Conservation (phyloP, 2,113 vertebrate genomes). For the Pan paniscus region DNA sequence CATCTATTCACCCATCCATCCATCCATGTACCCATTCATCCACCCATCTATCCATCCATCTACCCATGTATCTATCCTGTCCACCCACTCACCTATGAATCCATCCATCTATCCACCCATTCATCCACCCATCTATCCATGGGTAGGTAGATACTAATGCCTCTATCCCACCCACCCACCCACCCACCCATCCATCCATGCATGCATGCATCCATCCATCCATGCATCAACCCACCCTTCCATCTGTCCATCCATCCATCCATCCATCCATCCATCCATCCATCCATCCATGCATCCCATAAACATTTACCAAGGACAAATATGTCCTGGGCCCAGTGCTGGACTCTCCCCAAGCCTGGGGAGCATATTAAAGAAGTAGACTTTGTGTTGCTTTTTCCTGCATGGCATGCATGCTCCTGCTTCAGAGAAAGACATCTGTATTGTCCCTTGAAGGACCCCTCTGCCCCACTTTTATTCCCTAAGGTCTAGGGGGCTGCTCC, state of each 20-base stretch:
- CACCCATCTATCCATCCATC: no score
- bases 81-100: no score
- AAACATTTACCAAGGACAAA: background rate
- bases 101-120: fast-evolving
- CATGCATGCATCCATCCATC: no score
- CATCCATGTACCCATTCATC: no score
- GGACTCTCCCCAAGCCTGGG: no score
- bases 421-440: fast-evolving
- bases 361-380: background rate
- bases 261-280: no score
- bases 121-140: background rate
- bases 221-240: fast-evolving
- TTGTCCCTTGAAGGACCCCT: background rate
- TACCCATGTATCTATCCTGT: no score
- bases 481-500: background rate
- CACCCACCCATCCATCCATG: no score
- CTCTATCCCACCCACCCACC: no score
- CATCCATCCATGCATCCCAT: background rate
- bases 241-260: no score
- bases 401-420: fast-evolving
- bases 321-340: fast-evolving
- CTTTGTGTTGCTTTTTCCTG: background rate
- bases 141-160: no score
- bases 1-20: no score
- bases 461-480: background rate